Evolutionary conservation across 2,113 vertebrate species (phyloP), one percentile per base, ranked within the genome.

Genomic region (Ptilorrhoa leucosticta): DNA sequence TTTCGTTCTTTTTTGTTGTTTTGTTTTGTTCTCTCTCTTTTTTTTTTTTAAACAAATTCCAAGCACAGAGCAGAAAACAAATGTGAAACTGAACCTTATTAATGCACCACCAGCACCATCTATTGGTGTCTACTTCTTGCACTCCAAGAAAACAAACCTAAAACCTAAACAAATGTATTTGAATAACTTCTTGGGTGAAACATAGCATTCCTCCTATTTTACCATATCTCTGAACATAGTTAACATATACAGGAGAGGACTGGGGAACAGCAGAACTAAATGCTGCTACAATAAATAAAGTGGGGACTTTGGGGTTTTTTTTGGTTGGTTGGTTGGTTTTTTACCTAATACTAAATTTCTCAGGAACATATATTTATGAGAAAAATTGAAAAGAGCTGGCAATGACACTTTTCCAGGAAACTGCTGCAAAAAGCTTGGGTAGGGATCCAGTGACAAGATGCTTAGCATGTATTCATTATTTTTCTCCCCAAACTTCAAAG

Each of bases 51-150:
- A 75, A 33, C 47, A 69, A 89, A 94, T 94, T 96, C 94, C 96
- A 84, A 66, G 63, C 71, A 31, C 60, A 78, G 68, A 92, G 48
- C 20, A 94, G 83, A 95, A 94, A 95, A 94, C 81, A 95, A 94
- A 93, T 24, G 61, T 37, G 90, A 80, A 82, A 31, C 35, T 31
- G 26, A 80, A 48, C 35, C 8, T 58, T 37, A 71, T 83, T 85
- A 60, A 83, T 92, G 91, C 51, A 93, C 40, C 96, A 84, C 84
- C 68, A 97, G 96, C 97, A 94, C 97, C 97, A 97, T 91, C 97
- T 97, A 89, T 83, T 89, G 96, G 92, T 88, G 23, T 4, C n/a
- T 64, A 16, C 24, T n/a, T 24, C 40, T 50, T 35, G 24, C 31
- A 40, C 8, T 3, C 22, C 53, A 91, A 76, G 61, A 66, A 95